Conservation (phyloP, 1,140 invertebrate genomes). For the Aphaenogaster rudis region DNA sequence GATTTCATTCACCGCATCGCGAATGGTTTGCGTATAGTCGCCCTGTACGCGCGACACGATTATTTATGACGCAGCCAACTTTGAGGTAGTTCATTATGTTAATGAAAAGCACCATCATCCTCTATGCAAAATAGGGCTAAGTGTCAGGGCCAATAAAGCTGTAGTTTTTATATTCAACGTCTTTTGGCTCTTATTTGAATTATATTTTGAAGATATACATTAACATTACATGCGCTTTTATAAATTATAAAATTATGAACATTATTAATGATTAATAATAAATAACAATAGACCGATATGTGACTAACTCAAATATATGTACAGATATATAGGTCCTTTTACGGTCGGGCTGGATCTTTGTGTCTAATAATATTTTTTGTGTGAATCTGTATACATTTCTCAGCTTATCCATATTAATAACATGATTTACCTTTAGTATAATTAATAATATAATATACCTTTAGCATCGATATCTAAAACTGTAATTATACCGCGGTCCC, state of each 20-base stretch:
- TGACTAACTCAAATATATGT: too few species aligned
- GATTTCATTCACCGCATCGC: conserved; percentile 9
- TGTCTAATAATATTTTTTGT: too few species aligned
- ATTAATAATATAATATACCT: background rate
- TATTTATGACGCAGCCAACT: conserved; percentile 36
- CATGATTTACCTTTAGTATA: background rate
- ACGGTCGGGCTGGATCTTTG: too few species aligned
- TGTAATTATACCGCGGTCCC: background rate
- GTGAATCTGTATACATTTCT: too few species aligned
- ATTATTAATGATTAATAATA: background rate
- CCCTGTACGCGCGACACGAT: background rate
- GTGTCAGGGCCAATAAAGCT: conserved; percentile 21
- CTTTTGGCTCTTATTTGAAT: background rate
- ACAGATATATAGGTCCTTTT: too few species aligned
- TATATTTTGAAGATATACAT: background rate
- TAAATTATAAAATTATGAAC: conserved; percentile 16
- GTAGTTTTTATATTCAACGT: background rate
- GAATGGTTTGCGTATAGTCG: background rate
- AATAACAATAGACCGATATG: too few species aligned
- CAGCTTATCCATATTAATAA: too few species aligned
- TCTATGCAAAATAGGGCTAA: conserved; percentile 12
- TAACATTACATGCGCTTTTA: background rate
- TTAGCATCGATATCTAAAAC: background rate
- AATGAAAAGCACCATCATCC: conserved; percentile 29
- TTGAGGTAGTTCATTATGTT: conserved; percentile 22